These are phyloP conservation scores for Pseudopleuronectes americanus DNA, from an alignment of 2,797 vertebrate species.

Conservation along the genomic window DNA sequence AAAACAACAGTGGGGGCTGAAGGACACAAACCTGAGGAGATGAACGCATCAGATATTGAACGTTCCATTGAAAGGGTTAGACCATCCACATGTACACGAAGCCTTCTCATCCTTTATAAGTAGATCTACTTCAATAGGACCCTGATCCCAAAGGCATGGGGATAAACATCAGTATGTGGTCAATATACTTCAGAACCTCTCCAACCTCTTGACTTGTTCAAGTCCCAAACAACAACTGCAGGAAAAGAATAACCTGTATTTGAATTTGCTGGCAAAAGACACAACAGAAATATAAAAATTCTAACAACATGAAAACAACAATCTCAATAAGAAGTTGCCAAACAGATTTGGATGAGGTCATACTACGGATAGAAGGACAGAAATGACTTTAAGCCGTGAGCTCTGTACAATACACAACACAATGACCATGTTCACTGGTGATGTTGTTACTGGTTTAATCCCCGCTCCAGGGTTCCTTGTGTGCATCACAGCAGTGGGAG, in stretches of 20 bases:
- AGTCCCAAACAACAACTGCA: neutral
- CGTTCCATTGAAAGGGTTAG: neutral
- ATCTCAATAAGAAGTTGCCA: too few species aligned
- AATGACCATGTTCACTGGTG: neutral
- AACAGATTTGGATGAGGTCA: too few species aligned
- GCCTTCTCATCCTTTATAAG: neutral
- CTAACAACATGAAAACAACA: too few species aligned
- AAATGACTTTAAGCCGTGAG: too few species aligned
- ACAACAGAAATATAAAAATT: too few species aligned
- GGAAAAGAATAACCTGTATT: neutral
- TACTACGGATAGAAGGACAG: too few species aligned
- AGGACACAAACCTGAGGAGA: neutral
- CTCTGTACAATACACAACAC: neutral
- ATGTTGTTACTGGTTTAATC: constrained; percentile 1
- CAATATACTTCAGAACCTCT: neutral
- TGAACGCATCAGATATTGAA: neutral
- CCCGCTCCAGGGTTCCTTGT: neutral
- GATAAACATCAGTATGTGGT: neutral
- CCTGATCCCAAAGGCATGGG: too few species aligned
- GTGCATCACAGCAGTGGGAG: neutral
- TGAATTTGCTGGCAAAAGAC: too few species aligned
- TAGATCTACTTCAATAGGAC: neutral
- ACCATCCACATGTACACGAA: neutral
- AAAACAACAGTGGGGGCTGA: neutral
- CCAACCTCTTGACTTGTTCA: neutral